phyloP scores from a whole-genome alignment of 1,140 invertebrate genomes.

The Gonioctena quinquepunctata region DNA sequence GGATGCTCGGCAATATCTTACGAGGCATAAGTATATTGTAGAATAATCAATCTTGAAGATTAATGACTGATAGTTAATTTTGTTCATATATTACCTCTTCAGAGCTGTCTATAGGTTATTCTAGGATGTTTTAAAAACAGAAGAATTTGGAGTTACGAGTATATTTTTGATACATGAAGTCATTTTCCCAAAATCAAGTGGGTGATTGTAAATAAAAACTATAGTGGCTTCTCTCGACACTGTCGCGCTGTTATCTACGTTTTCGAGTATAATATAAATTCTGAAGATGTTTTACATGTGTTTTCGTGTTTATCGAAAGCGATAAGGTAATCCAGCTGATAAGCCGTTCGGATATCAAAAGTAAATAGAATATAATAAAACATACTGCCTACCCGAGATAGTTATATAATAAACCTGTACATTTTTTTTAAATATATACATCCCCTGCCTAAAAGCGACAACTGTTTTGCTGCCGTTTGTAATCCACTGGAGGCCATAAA shows the following conservation, averaged over 20 bases:
- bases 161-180: too few species aligned
- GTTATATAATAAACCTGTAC: slow-evolving; percentile 31
- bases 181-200: not conserved
- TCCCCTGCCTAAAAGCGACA: slow-evolving; percentile 1
- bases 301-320: slow-evolving; percentile 47
- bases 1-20: too few species aligned
- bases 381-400: slow-evolving; percentile 33
- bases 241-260: slow-evolving; percentile 21
- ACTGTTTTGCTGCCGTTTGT: slow-evolving; percentile 17
- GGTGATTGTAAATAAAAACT: not conserved
- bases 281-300: slow-evolving; percentile 51
- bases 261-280: slow-evolving; percentile 46
- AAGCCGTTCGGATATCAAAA: slow-evolving; percentile 40
- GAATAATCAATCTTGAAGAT: too few species aligned
- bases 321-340: slow-evolving; percentile 50
- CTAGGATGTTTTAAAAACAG: too few species aligned
- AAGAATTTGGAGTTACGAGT: too few species aligned
- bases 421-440: slow-evolving; percentile 14
- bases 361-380: slow-evolving; percentile 44
- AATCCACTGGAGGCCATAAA: not conserved
- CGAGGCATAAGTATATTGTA: too few species aligned
- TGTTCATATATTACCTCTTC: too few species aligned
- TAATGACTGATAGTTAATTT: too few species aligned
- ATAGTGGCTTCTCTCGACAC: slow-evolving; percentile 2
- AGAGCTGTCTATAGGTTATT: too few species aligned